phyloP scores from a whole-genome alignment of 2,113 vertebrate genomes.

The Ellobius talpinus region DNA sequence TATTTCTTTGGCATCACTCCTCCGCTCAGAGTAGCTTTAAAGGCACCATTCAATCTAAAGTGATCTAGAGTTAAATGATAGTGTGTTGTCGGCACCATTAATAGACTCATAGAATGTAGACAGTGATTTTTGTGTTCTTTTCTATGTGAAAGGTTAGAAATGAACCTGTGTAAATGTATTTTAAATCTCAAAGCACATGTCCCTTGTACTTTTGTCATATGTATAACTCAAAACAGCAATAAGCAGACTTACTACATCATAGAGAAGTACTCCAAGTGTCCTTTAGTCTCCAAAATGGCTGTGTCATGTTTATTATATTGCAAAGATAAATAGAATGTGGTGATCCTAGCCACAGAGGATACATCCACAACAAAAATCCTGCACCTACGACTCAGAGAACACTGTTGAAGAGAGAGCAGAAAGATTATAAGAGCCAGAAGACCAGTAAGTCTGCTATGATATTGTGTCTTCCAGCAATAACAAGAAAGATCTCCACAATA shows the following conservation, averaged over 20 bases:
- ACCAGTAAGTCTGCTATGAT: too few relatives aligned
- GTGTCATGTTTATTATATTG: not conserved
- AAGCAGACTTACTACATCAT: not conserved
- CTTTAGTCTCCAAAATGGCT: not conserved
- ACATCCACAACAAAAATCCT: not conserved
- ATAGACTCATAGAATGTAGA: not conserved
- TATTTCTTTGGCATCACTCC: not conserved
- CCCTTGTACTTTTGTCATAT: not conserved
- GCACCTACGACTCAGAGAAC: too few relatives aligned
- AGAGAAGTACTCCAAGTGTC: not conserved
- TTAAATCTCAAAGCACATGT: not conserved
- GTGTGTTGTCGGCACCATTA: not conserved
- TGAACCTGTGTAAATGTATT: not conserved
- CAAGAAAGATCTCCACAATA: not conserved
- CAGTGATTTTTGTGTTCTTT: conserved; percentile 7
- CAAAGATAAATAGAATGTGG: not conserved
- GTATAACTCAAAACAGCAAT: not conserved
- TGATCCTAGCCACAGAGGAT: not conserved
- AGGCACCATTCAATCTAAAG: not conserved
- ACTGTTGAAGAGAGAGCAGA: not conserved
- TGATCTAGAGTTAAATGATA: conserved; percentile 27
- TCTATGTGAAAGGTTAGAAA: not conserved
- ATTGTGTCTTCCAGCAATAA: not conserved
- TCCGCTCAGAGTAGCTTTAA: not conserved
- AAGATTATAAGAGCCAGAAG: not conserved